Base-by-base conservation (phyloP, 2,888 invertebrate genomes). In the Diaperis boleti region DNA sequence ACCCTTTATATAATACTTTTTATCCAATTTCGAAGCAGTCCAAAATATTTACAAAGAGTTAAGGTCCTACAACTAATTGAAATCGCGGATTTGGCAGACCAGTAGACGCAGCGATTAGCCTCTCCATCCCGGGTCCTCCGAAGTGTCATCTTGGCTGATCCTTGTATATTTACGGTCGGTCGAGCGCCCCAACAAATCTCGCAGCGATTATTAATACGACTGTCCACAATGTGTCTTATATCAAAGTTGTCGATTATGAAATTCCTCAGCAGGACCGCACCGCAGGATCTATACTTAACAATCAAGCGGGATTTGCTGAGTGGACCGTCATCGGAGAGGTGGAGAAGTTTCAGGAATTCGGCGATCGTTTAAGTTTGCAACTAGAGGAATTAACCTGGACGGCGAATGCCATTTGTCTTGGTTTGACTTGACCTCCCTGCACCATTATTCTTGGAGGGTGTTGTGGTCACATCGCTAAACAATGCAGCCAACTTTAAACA, bases 381-480 rank as follows among this genome's bases (percentile, higher is more conserved):
- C 78, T 78, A 75, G 76, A 75, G 78, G 79, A 78, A 79, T 80
- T 80, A 80, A 80, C 79, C 76, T 79, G 77, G 79, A 76, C 79
- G 75, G 76, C 77, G 77, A 77, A 79, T 79, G 78, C 80, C 80
- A 81, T 81, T 80, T 80, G 79, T 81, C 80, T 81, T 79, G 80
- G 80, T 80, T 79, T 78, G 81, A 79, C 79, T 79, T 76, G 77
- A 78, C 77, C 76, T 73, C 74, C 72, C 72, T 60, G 66, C 55
- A 67, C 78, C 79, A 80, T 81, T 80, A 80, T 76, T 80, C 80
- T 79, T 79, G 77, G 76, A 73, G 44, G 52, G 59, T 50, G 75
- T 74, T 80, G 81, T 72, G 81, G 81, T 78, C 77, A 70, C 78
- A 76, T 78, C 76, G 79, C 72, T 76, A 80, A 81, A 81, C 81